These are phyloP conservation scores for Pteria penguin DNA, from an alignment of 2,888 invertebrate genomes.

Conservation along the genomic window DNA sequence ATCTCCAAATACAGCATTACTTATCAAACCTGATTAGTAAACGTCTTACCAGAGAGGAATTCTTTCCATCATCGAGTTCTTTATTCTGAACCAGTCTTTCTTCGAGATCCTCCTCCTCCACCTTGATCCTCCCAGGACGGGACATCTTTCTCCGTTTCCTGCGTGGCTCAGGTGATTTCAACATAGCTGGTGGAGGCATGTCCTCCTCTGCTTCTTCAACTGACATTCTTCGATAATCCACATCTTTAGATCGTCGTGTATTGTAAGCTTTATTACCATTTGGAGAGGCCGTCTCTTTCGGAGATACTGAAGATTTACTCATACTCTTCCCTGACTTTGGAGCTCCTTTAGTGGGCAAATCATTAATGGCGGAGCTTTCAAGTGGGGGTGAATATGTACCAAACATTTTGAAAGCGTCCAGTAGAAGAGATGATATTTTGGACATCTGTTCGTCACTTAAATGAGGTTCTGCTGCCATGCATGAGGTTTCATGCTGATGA, in stretches of 20 bases:
- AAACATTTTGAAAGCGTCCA: conserved; percentile 31
- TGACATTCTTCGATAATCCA: background rate
- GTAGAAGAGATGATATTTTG: conserved; percentile 6
- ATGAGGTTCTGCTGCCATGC: conserved; percentile 34
- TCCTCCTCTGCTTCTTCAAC: conserved; percentile 21
- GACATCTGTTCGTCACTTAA: conserved; percentile 31
- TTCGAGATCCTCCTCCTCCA: background rate
- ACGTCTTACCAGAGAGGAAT: background rate
- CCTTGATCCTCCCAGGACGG: conserved; percentile 12
- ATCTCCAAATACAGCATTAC: too few species aligned
- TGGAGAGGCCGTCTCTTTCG: background rate
- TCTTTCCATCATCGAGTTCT: background rate
- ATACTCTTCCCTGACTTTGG: too few species aligned
- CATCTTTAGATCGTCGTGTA: background rate
- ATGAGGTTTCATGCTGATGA: background rate
- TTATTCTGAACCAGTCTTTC: background rate
- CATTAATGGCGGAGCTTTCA: background rate
- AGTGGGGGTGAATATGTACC: background rate
- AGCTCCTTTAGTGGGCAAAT: background rate
- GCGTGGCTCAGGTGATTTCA: background rate
- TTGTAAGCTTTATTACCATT: background rate
- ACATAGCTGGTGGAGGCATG: conserved; percentile 12
- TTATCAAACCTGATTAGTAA: too few species aligned
- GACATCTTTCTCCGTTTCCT: conserved; percentile 12
- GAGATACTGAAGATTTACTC: too few species aligned